Conservation (phyloP, 2,113 vertebrate genomes). For the Dasyprocta punctata region DNA sequence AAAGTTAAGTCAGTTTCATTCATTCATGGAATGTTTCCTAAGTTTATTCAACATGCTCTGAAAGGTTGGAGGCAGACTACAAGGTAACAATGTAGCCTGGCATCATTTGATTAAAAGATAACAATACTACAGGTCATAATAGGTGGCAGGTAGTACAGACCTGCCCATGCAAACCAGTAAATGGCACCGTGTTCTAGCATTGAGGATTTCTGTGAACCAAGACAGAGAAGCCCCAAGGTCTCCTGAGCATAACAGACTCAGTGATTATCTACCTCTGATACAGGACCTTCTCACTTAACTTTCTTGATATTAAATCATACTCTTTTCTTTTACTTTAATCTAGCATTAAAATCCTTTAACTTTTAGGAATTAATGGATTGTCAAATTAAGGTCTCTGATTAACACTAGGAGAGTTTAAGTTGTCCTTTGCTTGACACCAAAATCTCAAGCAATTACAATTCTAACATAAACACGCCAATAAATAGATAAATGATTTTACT, state of each 20-base stretch:
- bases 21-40: slow-evolving; percentile 7
- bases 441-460: neutral
- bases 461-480: neutral
- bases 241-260: neutral
- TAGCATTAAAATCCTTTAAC: neutral
- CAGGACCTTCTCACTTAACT: neutral
- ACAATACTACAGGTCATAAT: neutral
- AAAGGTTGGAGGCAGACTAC: neutral
- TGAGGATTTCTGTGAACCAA: neutral
- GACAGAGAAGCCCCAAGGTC: neutral
- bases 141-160: neutral
- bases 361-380: neutral
- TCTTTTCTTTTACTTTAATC: neutral
- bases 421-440: neutral
- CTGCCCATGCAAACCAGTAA: neutral
- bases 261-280: too few relatives aligned
- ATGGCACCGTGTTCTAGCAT: neutral
- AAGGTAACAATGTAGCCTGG: neutral
- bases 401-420: neutral
- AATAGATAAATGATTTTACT: slow-evolving; percentile 22
- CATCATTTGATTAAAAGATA: neutral
- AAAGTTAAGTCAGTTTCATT: neutral
- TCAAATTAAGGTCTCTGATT: neutral
- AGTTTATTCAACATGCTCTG: neutral
- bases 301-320: neutral